phyloP scores from a whole-genome alignment of 1,140 invertebrate genomes.

The Hyposmocoma kahamanoa region DNA sequence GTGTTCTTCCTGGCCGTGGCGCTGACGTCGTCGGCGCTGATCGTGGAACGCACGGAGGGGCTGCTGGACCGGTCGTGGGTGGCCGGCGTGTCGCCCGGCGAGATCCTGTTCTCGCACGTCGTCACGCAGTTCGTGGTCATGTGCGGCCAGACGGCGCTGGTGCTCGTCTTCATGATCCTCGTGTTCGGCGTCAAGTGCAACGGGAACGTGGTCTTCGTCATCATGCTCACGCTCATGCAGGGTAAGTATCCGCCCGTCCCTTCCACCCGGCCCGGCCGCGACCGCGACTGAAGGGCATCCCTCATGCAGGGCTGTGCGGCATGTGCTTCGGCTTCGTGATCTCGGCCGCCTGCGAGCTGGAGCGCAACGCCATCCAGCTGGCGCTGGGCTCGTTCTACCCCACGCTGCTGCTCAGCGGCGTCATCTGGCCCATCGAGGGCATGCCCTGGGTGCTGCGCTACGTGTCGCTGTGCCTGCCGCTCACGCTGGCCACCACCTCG shows the following conservation, averaged over 20 bases:
- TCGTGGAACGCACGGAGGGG: constrained; percentile 92
- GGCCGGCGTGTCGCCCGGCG: constrained; percentile 88
- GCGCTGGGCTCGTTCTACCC: constrained; percentile 96
- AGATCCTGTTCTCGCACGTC: constrained; percentile 94
- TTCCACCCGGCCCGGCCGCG: too few relatives aligned
- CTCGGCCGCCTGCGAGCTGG: constrained; percentile 92
- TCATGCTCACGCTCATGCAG: constrained; percentile 88
- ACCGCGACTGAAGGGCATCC: too few relatives aligned
- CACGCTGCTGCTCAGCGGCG: constrained; percentile 90
- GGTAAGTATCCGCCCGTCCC: too few relatives aligned
- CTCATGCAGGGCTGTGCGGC: constrained; percentile 82
- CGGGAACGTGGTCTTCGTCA: constrained; percentile 88
- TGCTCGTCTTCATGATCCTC: constrained; percentile 92
- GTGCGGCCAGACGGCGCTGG: constrained; percentile 91
- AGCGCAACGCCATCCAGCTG: constrained; percentile 94
- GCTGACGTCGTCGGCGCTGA: constrained; percentile 92
- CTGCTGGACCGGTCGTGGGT: constrained; percentile 93
- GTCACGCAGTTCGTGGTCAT: constrained; percentile 95
- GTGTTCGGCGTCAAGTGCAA: constrained; percentile 91
- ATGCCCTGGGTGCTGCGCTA: constrained; percentile 91
- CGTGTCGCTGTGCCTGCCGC: constrained; percentile 88
- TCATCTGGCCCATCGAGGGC: constrained; percentile 91
- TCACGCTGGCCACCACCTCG: constrained; percentile 93
- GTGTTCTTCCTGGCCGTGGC: constrained; percentile 95
- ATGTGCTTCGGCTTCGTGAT: constrained; percentile 97